Percentiles rank a stretch among this genome's conserved stretches.
Conservation (phyloP, 2,797 vertebrate genomes). For the Nyctalus aviator region DNA sequence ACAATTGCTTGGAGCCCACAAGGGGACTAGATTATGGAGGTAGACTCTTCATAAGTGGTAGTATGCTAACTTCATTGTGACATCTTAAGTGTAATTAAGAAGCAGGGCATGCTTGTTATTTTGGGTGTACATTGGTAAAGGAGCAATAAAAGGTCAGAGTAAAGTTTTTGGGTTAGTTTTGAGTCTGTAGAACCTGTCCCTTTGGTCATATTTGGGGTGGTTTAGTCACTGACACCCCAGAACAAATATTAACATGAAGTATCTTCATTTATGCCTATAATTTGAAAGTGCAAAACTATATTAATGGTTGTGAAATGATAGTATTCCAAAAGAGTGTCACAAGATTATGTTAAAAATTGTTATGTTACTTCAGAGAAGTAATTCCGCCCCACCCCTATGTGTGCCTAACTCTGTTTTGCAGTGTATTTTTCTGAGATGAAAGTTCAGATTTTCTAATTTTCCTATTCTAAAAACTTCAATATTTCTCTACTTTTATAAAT, state of each 20-base stretch:
- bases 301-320: constrained; percentile 47
- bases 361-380: constrained; percentile 22
- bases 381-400: not conserved
- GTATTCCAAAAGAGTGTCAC: constrained; percentile 38
- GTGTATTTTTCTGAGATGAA: constrained; percentile 6
- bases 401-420: constrained; percentile 21
- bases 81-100: constrained; percentile 55
- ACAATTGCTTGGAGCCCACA: not conserved
- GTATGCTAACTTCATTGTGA: constrained; percentile 23
- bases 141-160: constrained; percentile 34
- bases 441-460: constrained; percentile 14
- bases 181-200: not conserved
- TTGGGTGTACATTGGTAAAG: not conserved
- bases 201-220: constrained; percentile 32
- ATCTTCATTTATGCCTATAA: constrained; percentile 48
- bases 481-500: constrained; percentile 43
- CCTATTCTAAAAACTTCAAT: not conserved
- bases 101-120: constrained; percentile 37
- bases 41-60: constrained; percentile 37
- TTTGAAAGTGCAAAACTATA: constrained; percentile 39
- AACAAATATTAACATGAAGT: constrained; percentile 30
- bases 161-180: constrained; percentile 10
- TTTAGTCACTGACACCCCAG: not conserved
- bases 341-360: not conserved
- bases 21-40: not conserved